These are phyloP conservation scores for Carapus acus DNA, from an alignment of 2,797 vertebrate species.

Conservation along the genomic window DNA sequence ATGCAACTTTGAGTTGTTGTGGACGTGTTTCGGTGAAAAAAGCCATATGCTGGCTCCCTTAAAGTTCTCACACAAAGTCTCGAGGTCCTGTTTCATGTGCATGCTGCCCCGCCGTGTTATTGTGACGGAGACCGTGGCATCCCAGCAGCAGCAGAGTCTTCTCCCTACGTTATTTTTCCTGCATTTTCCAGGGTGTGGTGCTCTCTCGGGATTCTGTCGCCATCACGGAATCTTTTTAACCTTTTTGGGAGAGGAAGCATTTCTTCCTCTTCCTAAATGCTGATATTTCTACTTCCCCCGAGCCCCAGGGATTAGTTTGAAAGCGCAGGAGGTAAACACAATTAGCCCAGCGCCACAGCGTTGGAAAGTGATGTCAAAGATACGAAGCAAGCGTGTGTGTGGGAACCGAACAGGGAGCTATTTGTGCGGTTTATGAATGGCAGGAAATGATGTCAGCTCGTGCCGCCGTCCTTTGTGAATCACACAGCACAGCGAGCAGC, in stretches of 20 bases:
- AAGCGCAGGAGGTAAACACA: slow-evolving; percentile 58
- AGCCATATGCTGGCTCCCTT: not conserved
- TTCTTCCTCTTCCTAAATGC: slow-evolving; percentile 46
- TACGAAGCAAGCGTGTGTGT: slow-evolving; percentile 53
- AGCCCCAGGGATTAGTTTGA: slow-evolving; percentile 50
- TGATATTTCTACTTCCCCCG: slow-evolving; percentile 46
- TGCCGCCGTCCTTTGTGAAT: slow-evolving; percentile 59
- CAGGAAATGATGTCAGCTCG: slow-evolving; percentile 77
- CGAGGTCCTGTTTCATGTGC: not conserved
- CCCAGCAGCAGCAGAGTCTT: slow-evolving; percentile 8
- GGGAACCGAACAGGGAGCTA: slow-evolving; percentile 72
- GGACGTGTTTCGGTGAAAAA: not conserved
- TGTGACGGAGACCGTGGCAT: too few species aligned
- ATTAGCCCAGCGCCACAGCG: slow-evolving; percentile 37
- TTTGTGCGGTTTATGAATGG: slow-evolving; percentile 75
- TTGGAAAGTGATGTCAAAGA: slow-evolving; percentile 49
- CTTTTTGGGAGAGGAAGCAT: slow-evolving; percentile 48
- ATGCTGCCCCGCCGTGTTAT: too few species aligned
- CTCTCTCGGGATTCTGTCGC: slow-evolving; percentile 29
- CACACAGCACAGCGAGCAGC: slow-evolving; percentile 27
- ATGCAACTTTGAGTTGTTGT: not conserved
- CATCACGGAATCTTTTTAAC: slow-evolving; percentile 31
- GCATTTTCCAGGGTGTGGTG: slow-evolving; percentile 60
- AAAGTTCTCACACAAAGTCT: not conserved
- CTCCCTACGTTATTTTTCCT: slow-evolving; percentile 27